These are phyloP conservation scores for Peromyscus maniculatus DNA, from an alignment of 2,113 vertebrate genomes.

Conservation along the genomic window DNA sequence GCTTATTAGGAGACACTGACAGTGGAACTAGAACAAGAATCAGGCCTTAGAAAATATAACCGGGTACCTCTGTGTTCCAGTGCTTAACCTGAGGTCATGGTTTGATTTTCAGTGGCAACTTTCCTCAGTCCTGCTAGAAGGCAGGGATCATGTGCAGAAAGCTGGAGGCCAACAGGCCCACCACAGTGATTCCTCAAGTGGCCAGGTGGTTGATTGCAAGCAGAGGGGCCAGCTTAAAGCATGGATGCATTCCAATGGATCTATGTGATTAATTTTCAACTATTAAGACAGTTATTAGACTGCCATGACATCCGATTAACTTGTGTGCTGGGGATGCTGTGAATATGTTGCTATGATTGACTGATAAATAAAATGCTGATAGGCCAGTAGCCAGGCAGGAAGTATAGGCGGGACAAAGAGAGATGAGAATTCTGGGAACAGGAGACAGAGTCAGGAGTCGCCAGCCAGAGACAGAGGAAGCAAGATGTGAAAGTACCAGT, in stretches of 20 bases:
- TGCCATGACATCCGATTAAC: conserved; percentile 43
- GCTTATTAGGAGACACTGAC: not conserved
- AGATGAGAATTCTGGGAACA: too few species aligned
- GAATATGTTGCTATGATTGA: too few species aligned
- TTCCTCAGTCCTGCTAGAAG: not conserved
- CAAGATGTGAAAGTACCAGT: too few species aligned
- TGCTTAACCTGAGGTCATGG: not conserved
- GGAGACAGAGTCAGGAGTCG: too few species aligned
- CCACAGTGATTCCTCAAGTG: not conserved
- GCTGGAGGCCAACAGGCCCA: not conserved
- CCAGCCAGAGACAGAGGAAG: too few species aligned
- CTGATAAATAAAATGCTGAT: too few species aligned
- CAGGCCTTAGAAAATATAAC: not conserved
- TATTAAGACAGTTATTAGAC: conserved; percentile 34
- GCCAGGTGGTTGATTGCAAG: conserved; percentile 1
- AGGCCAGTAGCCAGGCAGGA: too few species aligned
- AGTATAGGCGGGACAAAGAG: too few species aligned
- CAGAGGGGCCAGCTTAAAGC: not conserved
- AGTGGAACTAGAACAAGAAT: not conserved
- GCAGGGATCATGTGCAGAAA: not conserved
- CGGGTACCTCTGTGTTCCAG: not conserved
- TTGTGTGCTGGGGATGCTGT: not conserved
- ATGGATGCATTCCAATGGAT: conserved; percentile 29
- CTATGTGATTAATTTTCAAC: not conserved
- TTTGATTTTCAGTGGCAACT: not conserved